Evolutionary conservation across 2,113 vertebrate genomes (phyloP).

Genomic region (Sterna hirundo): DNA sequence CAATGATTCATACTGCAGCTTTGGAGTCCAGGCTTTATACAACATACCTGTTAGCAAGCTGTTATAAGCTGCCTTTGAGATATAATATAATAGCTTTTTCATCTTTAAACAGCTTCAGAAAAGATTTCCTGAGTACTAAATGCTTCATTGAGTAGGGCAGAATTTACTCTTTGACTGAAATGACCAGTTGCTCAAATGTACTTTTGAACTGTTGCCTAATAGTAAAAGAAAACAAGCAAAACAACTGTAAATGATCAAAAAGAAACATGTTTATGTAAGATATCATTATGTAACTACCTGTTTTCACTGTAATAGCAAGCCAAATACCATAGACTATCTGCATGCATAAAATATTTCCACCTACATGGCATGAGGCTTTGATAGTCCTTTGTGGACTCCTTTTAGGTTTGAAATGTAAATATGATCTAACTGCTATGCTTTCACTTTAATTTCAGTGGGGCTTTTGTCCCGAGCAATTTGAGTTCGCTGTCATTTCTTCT

Average conservation of each 20-base stretch:
- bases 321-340: background rate
- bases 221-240: conserved; percentile 13
- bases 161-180: conserved; percentile 2
- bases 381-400: background rate
- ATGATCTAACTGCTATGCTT: background rate
- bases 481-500: background rate
- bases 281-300: background rate
- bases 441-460: background rate
- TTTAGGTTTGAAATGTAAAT: conserved; percentile 30
- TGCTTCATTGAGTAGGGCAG: background rate
- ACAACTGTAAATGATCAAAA: background rate
- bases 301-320: conserved; percentile 15
- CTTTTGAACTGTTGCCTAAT: background rate
- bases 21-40: background rate
- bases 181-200: background rate
- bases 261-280: background rate
- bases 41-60: background rate
- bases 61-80: background rate
- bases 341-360: conserved; percentile 16
- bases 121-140: background rate
- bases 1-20: background rate
- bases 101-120: background rate
- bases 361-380: background rate
- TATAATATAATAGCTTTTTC: background rate
- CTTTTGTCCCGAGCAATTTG: background rate